phyloP scores from a whole-genome alignment of 2,797 vertebrate genomes.

The Tadarida brasiliensis region DNA sequence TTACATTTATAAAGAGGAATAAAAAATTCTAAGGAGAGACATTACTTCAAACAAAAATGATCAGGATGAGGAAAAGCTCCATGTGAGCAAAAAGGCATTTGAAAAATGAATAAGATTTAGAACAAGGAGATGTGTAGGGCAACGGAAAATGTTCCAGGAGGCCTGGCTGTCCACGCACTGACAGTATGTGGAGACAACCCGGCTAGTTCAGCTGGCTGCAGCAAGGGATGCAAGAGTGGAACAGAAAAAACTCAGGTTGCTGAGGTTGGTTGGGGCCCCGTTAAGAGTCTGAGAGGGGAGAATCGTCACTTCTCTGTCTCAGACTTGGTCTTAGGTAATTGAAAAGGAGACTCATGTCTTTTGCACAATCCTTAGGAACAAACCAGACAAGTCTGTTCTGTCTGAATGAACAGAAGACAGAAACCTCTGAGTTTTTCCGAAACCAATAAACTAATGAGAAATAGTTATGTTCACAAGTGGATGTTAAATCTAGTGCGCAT shows the following conservation, averaged over 20 bases:
- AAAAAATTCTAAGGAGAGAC: not conserved
- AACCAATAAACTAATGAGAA: constrained; percentile 67
- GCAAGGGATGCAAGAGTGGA: not conserved
- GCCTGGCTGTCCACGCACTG: fast-evolving
- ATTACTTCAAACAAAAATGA: not conserved
- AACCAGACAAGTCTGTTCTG: not conserved
- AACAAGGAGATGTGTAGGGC: not conserved
- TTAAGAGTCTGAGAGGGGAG: not conserved
- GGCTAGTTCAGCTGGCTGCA: not conserved
- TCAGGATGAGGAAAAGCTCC: not conserved
- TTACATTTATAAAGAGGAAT: not conserved
- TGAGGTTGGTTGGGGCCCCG: not conserved
- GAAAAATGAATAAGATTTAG: too few relatives aligned
- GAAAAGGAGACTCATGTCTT: not conserved
- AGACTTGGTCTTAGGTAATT: not conserved
- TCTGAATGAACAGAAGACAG: constrained; percentile 33
- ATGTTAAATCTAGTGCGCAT: constrained; percentile 61
- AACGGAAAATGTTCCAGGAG: not conserved
- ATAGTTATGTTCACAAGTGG: constrained; percentile 62
- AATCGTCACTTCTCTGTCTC: not conserved
- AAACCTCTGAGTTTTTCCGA: constrained; percentile 43
- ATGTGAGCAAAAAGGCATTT: not conserved
- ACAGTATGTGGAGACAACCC: not conserved
- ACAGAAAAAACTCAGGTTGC: not conserved
- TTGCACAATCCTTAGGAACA: not conserved